phyloP scores from a whole-genome alignment of 2,113 vertebrate species.

The Anhinga rufa region DNA sequence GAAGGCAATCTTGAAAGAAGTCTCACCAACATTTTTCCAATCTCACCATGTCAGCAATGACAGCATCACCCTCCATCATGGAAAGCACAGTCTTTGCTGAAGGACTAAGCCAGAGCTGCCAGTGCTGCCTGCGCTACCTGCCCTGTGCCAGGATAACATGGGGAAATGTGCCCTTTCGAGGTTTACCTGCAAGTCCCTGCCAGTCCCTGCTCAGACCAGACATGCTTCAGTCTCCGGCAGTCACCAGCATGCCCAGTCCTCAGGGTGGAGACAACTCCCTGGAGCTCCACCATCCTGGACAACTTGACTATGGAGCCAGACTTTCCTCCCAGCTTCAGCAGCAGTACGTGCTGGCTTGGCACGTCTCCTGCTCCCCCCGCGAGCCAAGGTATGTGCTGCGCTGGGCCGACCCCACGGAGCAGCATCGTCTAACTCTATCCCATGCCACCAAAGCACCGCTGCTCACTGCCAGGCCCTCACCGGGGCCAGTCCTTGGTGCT shows the following conservation, averaged over 20 bases:
- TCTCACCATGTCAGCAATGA: background rate
- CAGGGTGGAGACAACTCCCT: background rate
- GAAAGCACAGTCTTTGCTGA: background rate
- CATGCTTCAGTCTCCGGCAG: background rate
- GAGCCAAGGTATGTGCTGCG: accelerated
- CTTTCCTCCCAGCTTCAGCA: background rate
- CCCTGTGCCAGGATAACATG: background rate
- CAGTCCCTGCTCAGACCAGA: background rate
- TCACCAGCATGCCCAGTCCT: background rate
- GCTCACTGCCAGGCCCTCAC: background rate
- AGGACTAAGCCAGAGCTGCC: background rate
- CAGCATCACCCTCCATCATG: background rate
- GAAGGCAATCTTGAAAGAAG: background rate
- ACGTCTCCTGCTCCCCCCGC: background rate
- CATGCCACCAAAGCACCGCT: background rate
- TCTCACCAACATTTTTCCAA: background rate
- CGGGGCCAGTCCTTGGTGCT: background rate
- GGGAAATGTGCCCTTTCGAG: background rate
- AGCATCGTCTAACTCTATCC: background rate
- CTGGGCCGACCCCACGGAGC: background rate
- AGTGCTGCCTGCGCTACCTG: background rate
- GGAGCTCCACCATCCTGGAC: background rate
- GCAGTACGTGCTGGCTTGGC: background rate
- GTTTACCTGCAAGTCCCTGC: background rate
- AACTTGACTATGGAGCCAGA: background rate